These are phyloP conservation scores for Epistrophe grossulariae DNA, from an alignment of 2,888 invertebrate genomes.

Conservation along the genomic window DNA sequence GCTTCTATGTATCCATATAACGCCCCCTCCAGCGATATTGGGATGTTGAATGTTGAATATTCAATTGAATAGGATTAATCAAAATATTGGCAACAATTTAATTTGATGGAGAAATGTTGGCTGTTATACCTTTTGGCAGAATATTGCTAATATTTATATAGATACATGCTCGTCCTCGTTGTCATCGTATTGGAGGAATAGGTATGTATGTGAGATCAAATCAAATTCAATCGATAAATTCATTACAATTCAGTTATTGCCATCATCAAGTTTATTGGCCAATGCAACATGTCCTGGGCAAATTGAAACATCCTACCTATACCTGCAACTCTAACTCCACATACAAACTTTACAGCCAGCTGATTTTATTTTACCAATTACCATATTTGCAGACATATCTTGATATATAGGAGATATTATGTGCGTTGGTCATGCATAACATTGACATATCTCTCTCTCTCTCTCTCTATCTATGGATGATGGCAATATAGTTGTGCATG, in stretches of 20 bases:
- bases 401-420: neutral
- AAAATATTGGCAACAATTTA: conserved; percentile 52
- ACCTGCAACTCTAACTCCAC: neutral
- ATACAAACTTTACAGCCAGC: too few relatives aligned
- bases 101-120: conserved; percentile 32
- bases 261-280: conserved; percentile 29
- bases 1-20: neutral
- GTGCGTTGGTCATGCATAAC: conserved; percentile 31
- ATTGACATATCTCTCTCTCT: conserved; percentile 20
- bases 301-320: conserved; percentile 2
- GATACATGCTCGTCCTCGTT: neutral
- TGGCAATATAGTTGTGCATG: neutral
- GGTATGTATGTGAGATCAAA: conserved; percentile 6
- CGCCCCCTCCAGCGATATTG: neutral
- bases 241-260: conserved; percentile 43
- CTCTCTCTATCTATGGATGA: neutral
- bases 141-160: conserved; percentile 33
- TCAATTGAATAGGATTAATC: conserved; percentile 39
- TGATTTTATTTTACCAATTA: conserved; percentile 5
- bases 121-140: conserved; percentile 25
- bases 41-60: neutral
- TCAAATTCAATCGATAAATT: conserved; percentile 69
- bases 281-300: conserved; percentile 13
- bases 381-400: neutral
- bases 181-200: neutral